Evolutionary conservation across 1,140 invertebrate species (phyloP), one percentile per base, ranked within the genome.

Genomic region (Bombus waltoni): DNA sequence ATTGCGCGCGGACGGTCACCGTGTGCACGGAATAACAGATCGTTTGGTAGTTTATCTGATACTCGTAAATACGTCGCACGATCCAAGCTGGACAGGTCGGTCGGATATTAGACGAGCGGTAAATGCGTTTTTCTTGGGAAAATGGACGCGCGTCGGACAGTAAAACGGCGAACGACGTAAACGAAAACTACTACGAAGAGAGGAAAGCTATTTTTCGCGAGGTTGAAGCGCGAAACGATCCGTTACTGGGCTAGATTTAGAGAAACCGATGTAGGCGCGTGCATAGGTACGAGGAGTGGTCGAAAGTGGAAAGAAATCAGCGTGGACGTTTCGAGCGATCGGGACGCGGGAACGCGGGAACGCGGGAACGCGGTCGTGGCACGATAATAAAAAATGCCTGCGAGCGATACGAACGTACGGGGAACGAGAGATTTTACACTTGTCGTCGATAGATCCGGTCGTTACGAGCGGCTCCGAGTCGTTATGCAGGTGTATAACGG

Each of bases 1-100:
- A 32, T n/a, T 32, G 73, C 28, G 2, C 32, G 2, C 11, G 40
- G 70, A 73, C 81, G 40, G 66, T 1, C 25, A 28, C 22, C 74
- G 75, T 84, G 85, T 72, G 85, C 75, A 22, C 57, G 73, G 85
- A 87, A 87, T 87, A 84, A 87, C 42, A 72, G 70, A 87, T 83
- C 35, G 40, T 65, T 71, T 18, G 47, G 22, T 38, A 18, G 32
- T 73, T 81, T 59, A 82, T 65, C 73, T 62, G 72, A 57, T 66
- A 28, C n/a, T 76, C 62, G 44, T 76, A 75, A 81, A 85, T 70
- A 71, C 72, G 40, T 71, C 47, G 38, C 3, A 22, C 72, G 35
- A 79, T 47, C 25, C 47, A 44, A 44, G 4, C 15, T 32, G 35
- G 40, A 57, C 82, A 79, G 47, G 13, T 11, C 9, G 40, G 65